Evolutionary conservation across 2,888 invertebrate genomes (phyloP).

Genomic region (Priocnemis perturbator): DNA sequence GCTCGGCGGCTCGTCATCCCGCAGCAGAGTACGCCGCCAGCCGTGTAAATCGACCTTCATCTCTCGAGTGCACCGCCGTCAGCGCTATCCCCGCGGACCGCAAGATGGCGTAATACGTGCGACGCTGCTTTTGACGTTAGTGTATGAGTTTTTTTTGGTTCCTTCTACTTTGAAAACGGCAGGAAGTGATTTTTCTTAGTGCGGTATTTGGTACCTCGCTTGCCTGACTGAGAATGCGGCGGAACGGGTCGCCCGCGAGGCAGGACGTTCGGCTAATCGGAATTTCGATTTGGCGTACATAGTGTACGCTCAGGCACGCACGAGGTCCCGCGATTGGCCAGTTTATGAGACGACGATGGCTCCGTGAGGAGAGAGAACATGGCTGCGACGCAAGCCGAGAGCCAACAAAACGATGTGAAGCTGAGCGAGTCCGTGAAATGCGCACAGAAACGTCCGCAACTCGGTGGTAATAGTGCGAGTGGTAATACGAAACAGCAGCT

Average conservation of each 20-base stretch:
- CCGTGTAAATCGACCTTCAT: no score
- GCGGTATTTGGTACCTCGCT: slow-evolving; percentile 37
- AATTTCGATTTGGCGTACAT: slow-evolving; percentile 56
- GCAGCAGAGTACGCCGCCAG: no score
- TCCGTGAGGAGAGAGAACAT: slow-evolving; percentile 78
- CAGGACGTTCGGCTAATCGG: slow-evolving; percentile 45
- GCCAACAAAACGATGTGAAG: slow-evolving; percentile 84
- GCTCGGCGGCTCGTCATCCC: no score
- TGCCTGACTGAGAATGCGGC: slow-evolving; percentile 61
- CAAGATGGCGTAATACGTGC: slow-evolving; percentile 66
- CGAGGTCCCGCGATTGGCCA: slow-evolving; percentile 68
- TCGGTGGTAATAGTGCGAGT: slow-evolving; percentile 74
- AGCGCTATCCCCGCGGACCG: slow-evolving; percentile 29
- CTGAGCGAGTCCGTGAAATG: slow-evolving; percentile 67
- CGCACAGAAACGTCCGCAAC: slow-evolving; percentile 78
- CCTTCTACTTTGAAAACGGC: slow-evolving; percentile 53
- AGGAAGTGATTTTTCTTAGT: slow-evolving; percentile 57
- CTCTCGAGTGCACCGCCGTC: no score
- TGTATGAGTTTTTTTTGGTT: slow-evolving; percentile 56
- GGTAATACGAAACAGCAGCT: slow-evolving; percentile 69
- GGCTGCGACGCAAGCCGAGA: slow-evolving; percentile 91
- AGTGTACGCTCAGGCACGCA: slow-evolving; percentile 54
- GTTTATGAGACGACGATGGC: slow-evolving; percentile 67
- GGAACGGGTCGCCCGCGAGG: slow-evolving; percentile 58
- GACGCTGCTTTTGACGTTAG: slow-evolving; percentile 71